A percentile compares a stretch with the other conserved stretches of the same genome.
Evolutionary conservation across 2,888 invertebrate genomes (phyloP).

Genomic region (Therioaphis trifolii): DNA sequence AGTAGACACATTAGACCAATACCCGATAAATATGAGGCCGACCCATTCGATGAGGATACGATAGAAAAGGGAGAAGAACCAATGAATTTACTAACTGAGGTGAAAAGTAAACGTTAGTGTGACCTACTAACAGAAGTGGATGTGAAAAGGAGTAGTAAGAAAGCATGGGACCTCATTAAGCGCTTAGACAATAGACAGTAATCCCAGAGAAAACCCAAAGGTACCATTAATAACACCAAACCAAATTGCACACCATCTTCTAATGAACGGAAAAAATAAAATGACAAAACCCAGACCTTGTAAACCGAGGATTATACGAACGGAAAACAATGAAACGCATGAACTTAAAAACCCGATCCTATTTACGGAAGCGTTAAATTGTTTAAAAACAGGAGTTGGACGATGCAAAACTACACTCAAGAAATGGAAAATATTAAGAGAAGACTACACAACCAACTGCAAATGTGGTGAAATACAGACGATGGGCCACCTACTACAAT

Average conservation of each 20-base stretch:
- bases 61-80: constrained; percentile 36
- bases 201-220: constrained; percentile 10
- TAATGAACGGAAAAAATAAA: constrained; percentile 54
- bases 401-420: too few species aligned
- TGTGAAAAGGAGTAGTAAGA: constrained; percentile 31
- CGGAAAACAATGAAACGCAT: constrained; percentile 19
- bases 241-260: constrained; percentile 56
- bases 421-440: not conserved
- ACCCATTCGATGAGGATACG: constrained; percentile 38
- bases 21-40: constrained; percentile 18
- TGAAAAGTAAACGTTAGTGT: constrained; percentile 14
- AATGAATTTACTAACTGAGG: constrained; percentile 10
- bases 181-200: too few species aligned
- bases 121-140: constrained; percentile 25
- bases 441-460: not conserved
- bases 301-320: constrained; percentile 22
- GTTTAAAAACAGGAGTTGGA: too few species aligned
- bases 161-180: too few species aligned
- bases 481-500: not conserved
- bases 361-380: too few species aligned
- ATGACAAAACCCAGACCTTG: not conserved
- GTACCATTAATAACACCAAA: constrained; percentile 35
- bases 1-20: not conserved
- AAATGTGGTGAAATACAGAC: not conserved
- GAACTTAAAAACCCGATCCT: not conserved